phyloP scores from a whole-genome alignment of 1,140 invertebrate species.

The Drosophila neocordata region DNA sequence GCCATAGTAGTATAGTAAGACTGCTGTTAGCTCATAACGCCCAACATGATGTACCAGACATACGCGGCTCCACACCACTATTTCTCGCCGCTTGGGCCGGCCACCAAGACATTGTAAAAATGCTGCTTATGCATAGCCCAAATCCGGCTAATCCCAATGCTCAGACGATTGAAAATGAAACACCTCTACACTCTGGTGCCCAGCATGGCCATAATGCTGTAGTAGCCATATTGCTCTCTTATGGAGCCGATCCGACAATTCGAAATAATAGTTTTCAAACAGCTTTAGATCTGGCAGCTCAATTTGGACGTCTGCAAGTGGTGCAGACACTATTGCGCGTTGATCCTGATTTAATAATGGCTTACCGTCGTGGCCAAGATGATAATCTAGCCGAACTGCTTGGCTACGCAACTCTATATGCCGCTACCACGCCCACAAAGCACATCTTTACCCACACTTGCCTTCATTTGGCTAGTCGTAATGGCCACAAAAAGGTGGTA shows the following conservation, averaged over 20 bases:
- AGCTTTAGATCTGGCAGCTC: conserved; percentile 96
- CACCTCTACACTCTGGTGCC: conserved; percentile 95
- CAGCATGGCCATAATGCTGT: conserved; percentile 97
- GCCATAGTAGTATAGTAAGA: conserved; percentile 94
- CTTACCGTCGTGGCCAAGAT: conserved; percentile 82
- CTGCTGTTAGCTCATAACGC: conserved; percentile 93
- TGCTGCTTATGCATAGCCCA: conserved; percentile 89
- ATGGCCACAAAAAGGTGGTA: conserved; percentile 94
- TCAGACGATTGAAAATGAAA: conserved; percentile 96
- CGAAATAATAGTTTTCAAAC: conserved; percentile 95
- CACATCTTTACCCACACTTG: conserved; percentile 92
- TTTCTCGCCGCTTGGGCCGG: conserved; percentile 96
- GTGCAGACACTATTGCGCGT: conserved; percentile 92
- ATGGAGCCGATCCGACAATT: conserved; percentile 94
- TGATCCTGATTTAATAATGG: conserved; percentile 90
- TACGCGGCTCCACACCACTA: conserved; percentile 92
- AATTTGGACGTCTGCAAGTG: conserved; percentile 92
- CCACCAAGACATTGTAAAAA: conserved; percentile 91
- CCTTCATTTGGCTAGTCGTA: conserved; percentile 95
- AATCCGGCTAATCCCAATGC: conserved; percentile 91
- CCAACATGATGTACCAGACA: conserved; percentile 92
- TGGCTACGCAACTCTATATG: conserved; percentile 39
- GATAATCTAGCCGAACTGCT: conserved; percentile 35
- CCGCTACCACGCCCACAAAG: conserved; percentile 56
- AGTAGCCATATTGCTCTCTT: conserved; percentile 92